Evolutionary conservation across 2,113 vertebrate species (phyloP).

Genomic region (Epinephelus cyanopodus): DNA sequence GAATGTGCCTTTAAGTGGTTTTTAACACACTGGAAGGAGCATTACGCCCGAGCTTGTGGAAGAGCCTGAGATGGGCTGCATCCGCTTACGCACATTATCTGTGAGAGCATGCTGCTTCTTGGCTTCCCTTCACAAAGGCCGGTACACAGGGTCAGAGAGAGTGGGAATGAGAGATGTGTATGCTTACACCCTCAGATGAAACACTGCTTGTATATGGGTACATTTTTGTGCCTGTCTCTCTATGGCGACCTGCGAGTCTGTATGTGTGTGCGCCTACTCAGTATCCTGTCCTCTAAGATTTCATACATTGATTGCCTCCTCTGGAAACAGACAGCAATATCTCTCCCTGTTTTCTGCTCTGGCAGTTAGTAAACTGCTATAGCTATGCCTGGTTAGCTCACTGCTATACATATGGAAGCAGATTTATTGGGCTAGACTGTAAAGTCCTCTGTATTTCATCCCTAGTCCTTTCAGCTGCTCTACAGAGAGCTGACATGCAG

Average conservation of each 20-base stretch:
- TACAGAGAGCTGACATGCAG: conserved; percentile 23
- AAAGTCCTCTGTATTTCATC: conserved; percentile 43
- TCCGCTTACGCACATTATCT: conserved; percentile 79
- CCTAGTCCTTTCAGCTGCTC: conserved; percentile 1
- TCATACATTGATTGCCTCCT: conserved; percentile 65
- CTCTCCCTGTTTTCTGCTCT: conserved; percentile 47
- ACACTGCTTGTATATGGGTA: conserved; percentile 42
- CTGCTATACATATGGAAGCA: conserved; percentile 28
- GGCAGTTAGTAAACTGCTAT: conserved; percentile 27
- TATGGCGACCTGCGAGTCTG: conserved; percentile 17
- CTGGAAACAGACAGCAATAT: conserved; percentile 45
- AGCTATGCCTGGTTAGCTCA: conserved; percentile 41
- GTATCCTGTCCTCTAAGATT: conserved; percentile 59
- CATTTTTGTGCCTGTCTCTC: conserved; percentile 34
- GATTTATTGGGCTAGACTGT: conserved; percentile 38
- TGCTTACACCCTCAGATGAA: conserved; percentile 72
- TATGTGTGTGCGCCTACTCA: conserved; percentile 49
- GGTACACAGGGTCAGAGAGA: conserved; percentile 79
- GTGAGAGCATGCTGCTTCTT: conserved; percentile 77
- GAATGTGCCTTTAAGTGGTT: conserved; percentile 68
- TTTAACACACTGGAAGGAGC: conserved; percentile 56
- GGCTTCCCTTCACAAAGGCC: conserved; percentile 73
- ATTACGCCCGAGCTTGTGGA: conserved; percentile 47
- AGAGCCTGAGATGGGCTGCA: conserved; percentile 75
- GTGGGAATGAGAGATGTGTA: conserved; percentile 75